Base-by-base conservation (phyloP, 2,113 vertebrate genomes). In the Carollia perspicillata region DNA sequence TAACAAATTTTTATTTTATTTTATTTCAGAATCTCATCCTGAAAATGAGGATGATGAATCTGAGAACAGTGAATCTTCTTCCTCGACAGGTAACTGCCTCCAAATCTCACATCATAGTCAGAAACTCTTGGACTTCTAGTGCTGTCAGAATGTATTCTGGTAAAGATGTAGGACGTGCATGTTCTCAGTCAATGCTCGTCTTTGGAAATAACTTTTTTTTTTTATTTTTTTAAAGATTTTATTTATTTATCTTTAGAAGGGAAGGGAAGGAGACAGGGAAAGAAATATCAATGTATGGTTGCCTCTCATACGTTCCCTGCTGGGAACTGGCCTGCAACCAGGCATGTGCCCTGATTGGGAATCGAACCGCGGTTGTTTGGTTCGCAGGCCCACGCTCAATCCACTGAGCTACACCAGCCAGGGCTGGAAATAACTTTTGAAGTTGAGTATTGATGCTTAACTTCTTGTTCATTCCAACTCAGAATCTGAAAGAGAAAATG, bases 401-500 rank as follows among this genome's bases (percentile, higher is more conserved):
- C n/a, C n/a, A n/a, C n/a, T n/a, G n/a, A n/a, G n/a, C n/a, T n/a
- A n/a, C n/a, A n/a, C n/a, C n/a, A n/a, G n/a, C n/a, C n/a, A n/a
- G n/a, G n/a, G n/a, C n/a, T 68, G 18, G 8, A 81, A 89, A 75
- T 51, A 9, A 71, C 16, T 13, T 72, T 87, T 47, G 58, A 42
- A 37, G 1, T 20, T 89, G 6, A 53, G 7, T 8, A 53, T 8
- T 68, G 9, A 84, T 75, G 11, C 17, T 89, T 47, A 65, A 47
- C 5, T 10, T 40, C 72, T 78, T 58, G 3, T 88, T 95, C 9
- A 65, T 68, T 92, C 33, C 11, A 40, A 1, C 1, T 28, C 47
- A 94, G 92, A 69, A 66, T 87, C 44, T 47, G 92, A 93, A 93
- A 35, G 47, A 26, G 66, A 72, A 80, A 77, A 11, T 77, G 47